Conservation (phyloP, 2,113 vertebrate species). For the Synodontis membranacea region DNA sequence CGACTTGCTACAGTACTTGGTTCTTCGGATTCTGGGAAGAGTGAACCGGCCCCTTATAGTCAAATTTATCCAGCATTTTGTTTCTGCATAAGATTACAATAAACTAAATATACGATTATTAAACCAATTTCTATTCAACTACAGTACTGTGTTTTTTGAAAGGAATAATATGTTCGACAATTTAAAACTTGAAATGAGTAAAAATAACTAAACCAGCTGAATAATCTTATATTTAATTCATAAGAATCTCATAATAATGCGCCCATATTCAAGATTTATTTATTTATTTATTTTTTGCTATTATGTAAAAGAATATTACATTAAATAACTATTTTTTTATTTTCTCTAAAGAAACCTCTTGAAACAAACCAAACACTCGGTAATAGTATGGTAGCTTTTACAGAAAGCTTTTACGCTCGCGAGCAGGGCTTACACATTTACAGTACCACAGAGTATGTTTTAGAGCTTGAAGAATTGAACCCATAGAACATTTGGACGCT, state of each 20-base stretch:
- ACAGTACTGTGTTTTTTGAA: too few species aligned
- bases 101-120: not conserved
- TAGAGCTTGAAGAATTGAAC: slow-evolving; percentile 38
- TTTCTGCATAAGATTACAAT: not conserved
- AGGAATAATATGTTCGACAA: too few species aligned
- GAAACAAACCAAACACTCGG: too few species aligned
- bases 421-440: slow-evolving; percentile 55
- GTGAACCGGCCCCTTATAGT: too few species aligned
- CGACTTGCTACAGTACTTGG: too few species aligned
- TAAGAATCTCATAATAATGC: not conserved
- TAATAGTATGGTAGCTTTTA: not conserved
- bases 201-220: not conserved
- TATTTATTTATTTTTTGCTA: too few species aligned
- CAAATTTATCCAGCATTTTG: not conserved
- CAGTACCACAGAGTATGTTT: slow-evolving; percentile 38
- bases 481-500: slow-evolving; percentile 43
- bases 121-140: not conserved
- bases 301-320: too few species aligned
- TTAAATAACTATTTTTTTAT: too few species aligned
- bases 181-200: not conserved
- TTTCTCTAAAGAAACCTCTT: too few species aligned
- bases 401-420: slow-evolving; percentile 55
- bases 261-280: not conserved
- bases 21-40: too few species aligned
- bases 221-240: not conserved